Conservation (phyloP, 2,797 vertebrate species). For the Phalanger gymnotis region DNA sequence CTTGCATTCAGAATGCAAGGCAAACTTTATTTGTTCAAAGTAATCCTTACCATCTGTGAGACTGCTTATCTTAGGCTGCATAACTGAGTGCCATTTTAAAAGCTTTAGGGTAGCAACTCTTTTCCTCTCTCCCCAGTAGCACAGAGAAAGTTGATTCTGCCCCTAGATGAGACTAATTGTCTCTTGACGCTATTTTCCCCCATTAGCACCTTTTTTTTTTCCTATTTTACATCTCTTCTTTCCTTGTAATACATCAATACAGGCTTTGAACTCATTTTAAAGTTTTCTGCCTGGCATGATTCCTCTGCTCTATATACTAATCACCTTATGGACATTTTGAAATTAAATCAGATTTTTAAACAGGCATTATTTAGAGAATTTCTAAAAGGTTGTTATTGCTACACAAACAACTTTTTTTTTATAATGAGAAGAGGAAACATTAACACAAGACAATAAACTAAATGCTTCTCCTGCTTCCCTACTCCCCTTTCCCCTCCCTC, state of each 20-base stretch:
- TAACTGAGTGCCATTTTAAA: constrained; percentile 24
- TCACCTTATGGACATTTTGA: constrained; percentile 74
- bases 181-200: constrained; percentile 52
- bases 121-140: neutral
- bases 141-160: constrained; percentile 41
- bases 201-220: constrained; percentile 59
- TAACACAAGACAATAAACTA: constrained; percentile 46
- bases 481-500: constrained; percentile 14
- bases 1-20: constrained; percentile 34
- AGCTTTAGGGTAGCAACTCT: neutral
- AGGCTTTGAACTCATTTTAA: constrained; percentile 64
- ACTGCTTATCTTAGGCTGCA: neutral
- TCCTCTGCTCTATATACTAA: constrained; percentile 59
- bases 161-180: constrained; percentile 5
- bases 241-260: constrained; percentile 67
- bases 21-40: constrained; percentile 29
- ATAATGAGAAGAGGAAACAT: constrained; percentile 47
- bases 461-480: constrained; percentile 12
- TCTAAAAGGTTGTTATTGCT: constrained; percentile 42
- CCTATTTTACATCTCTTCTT: constrained; percentile 66
- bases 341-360: constrained; percentile 70
- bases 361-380: constrained; percentile 66
- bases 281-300: constrained; percentile 44
- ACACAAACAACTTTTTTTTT: constrained; percentile 61
- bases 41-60: constrained; percentile 11